Evolutionary conservation across 2,113 vertebrate species (phyloP), one percentile per base, ranked within the genome.

Genomic region (Myxocyprinus asiaticus): DNA sequence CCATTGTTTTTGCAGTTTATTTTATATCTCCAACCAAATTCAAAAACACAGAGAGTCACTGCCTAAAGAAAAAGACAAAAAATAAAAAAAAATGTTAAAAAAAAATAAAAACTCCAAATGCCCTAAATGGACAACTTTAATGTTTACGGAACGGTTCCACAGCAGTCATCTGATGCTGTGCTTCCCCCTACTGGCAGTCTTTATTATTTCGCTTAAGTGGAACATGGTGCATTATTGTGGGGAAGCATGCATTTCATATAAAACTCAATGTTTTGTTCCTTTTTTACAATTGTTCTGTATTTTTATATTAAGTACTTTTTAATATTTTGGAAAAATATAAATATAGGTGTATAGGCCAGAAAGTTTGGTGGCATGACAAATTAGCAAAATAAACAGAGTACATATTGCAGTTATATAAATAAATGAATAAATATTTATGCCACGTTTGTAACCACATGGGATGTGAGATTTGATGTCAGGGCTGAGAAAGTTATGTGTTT

Each of bases 251-350:
- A 89, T 92, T 92, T 91, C 91, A 92, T 92, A 92, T 88, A 88
- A 90, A 90, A 88, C 77, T 88, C 88, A 90, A 90, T 92, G 89
- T 93, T 90, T 89, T 91, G 85, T 90, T 92, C 88, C 89, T 92
- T 94, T 94, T 93, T 93, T 92, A 92, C 90, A 87, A 93, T 87
- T 92, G 88, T 92, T 93, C 90, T 92, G 92, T 94, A 93, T 92
- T 94, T 94, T 94, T 94, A 93, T 93, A 94, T 93, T 92, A 88
- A 93, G 91, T 91, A 92, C 87, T 93, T 93, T 93, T 92, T 91
- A 93, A 92, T 93, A 92, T 92, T 93, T 92, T 92, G 88, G 88
- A 91, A 88, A 91, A 88, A 87, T 90, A 88, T 87, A 87, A 91
- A 88, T 86, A 89, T 89, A 87, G 87, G 84, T 89, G 89, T 92